Percentiles rank a stretch among this genome's conserved stretches.
Conservation (phyloP, 2,888 invertebrate species). For the Cheilosia vernalis region DNA sequence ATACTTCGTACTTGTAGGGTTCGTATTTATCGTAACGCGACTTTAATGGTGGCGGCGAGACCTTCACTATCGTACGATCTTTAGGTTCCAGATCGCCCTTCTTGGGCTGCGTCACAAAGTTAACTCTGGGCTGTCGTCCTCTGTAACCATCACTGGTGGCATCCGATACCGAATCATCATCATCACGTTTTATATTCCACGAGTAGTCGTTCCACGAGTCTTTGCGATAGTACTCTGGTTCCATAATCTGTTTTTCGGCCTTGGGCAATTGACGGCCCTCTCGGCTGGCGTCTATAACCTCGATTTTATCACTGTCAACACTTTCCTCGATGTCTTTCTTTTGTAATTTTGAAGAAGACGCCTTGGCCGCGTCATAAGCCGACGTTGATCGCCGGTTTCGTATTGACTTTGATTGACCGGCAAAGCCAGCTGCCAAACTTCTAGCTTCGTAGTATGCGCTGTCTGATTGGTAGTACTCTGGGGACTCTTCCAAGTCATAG, state of each 20-base stretch:
- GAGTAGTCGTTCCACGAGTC: constrained; percentile 86
- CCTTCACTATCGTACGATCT: constrained; percentile 76
- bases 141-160: constrained; percentile 85
- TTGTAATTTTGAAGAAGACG: constrained; percentile 56
- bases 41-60: constrained; percentile 76
- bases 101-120: constrained; percentile 87
- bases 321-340: constrained; percentile 75
- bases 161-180: constrained; percentile 84
- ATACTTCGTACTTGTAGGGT: constrained; percentile 78
- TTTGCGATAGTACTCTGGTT: constrained; percentile 86
- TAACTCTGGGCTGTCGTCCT: constrained; percentile 87
- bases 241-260: constrained; percentile 80
- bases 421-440: constrained; percentile 73
- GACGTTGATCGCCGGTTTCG: constrained; percentile 79
- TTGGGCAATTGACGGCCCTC: constrained; percentile 75
- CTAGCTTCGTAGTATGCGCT: constrained; percentile 78
- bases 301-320: constrained; percentile 76
- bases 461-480: constrained; percentile 78
- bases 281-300: constrained; percentile 69
- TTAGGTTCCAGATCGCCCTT: constrained; percentile 76
- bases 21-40: constrained; percentile 75
- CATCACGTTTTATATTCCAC: constrained; percentile 82
- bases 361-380: constrained; percentile 77
- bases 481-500: constrained; percentile 78
- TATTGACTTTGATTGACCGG: constrained; percentile 78